Conservation (phyloP, 2,888 invertebrate genomes). For the Malachius bipustulatus region DNA sequence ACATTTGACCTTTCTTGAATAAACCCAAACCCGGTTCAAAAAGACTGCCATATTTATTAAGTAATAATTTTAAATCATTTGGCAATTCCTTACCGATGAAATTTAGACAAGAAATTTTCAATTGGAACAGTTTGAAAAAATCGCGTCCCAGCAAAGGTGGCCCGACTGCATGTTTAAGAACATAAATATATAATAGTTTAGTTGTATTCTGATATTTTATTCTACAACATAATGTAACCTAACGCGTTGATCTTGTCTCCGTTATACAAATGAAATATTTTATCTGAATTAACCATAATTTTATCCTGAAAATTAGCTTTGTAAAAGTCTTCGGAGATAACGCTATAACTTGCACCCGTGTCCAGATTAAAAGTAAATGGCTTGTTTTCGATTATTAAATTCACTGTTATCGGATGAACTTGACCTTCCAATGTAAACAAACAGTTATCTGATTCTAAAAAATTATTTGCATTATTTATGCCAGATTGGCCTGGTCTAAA, state of each 20-base stretch:
- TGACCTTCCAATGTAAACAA: too few species aligned
- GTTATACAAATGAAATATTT: constrained; percentile 5
- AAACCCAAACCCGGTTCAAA: constrained; percentile 7
- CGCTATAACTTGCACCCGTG: constrained; percentile 6
- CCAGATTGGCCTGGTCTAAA: too few species aligned
- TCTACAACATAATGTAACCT: constrained; percentile 4
- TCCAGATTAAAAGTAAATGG: constrained; percentile 5
- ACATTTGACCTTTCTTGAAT: constrained; percentile 7
- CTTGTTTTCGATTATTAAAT: too few species aligned
- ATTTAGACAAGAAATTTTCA: constrained; percentile 6
- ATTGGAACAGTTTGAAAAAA: constrained; percentile 7
- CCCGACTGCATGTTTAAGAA: constrained; percentile 4
- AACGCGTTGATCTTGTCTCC: constrained; percentile 4
- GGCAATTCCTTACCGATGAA: constrained; percentile 2
- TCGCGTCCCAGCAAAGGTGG: constrained; percentile 7
- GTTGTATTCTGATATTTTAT: not conserved
- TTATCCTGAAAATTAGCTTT: constrained; percentile 1
- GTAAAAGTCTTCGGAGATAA: constrained; percentile 5
- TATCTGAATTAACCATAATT: not conserved
- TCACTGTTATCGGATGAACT: too few species aligned
- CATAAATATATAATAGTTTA: constrained; percentile 7
- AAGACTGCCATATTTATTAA: constrained; percentile 2
- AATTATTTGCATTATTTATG: too few species aligned
- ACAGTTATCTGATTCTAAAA: too few species aligned
- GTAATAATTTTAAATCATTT: constrained; percentile 5